Base-by-base conservation (phyloP, 2,113 vertebrate species). In the Ochotona curzoniae region DNA sequence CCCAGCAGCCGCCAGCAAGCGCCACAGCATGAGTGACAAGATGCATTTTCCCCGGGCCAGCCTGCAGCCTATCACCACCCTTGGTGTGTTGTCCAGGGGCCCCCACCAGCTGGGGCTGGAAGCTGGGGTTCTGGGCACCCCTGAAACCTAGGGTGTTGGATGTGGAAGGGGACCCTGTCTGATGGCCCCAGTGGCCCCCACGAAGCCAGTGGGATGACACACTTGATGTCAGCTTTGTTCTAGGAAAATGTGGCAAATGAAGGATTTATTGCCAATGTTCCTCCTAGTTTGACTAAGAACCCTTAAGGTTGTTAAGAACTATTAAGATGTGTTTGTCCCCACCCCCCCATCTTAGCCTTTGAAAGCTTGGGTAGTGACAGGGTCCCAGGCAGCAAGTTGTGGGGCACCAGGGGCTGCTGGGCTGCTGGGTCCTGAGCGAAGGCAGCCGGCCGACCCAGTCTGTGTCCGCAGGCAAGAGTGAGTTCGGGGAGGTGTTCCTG, bases 401-500 rank as follows among this genome's bases (percentile, higher is more conserved):
- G 38, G 38, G 38, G 38, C 38, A 44, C 38, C 38, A 44, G 38
- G 38, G 38, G 38, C 38, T 44, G 38, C 38, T 44, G 38, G 38
- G 38, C 38, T 44, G 38, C 38, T 44, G 38, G 38, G 38, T 44
- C 49, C 25, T 0, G 2, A 69, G 0, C 4, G 3, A 20, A 14
- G n/a, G 86, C 75, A 9, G 75, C 75, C 63, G 74, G 32, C 71
- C 35, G 63, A 93, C 78, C 17, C 26, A 2, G 25, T 26, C 47
- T 95, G 1, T 83, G 0, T 87, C 83, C 95, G 3, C 97, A 99
- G 99, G 99, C 79, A 99, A 98, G 90, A 99, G 99, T 0, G 99
- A 99, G 97, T 99, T 99, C 5, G 99, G 99, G 4, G 99, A 99
- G 89, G 99, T 99, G 96, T 98, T 99, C 97, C 98, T 99, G 82